A percentile compares a stretch with the other conserved stretches of the same genome.
These are phyloP conservation scores for Drosophila serrata DNA, from an alignment of 1,140 invertebrate species.

Conservation along the genomic window DNA sequence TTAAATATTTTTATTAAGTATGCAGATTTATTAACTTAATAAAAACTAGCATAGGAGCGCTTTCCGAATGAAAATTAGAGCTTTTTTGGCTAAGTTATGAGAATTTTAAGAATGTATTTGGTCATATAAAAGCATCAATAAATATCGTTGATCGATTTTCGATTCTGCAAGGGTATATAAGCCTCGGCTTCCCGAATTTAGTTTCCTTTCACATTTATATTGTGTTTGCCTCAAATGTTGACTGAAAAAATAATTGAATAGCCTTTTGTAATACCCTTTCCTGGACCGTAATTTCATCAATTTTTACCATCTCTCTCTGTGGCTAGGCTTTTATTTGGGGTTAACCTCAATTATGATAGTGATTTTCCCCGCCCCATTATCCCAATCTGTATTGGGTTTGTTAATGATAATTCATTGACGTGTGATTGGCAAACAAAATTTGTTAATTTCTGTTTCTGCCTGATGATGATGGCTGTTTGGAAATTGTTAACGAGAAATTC, in stretches of 20 bases:
- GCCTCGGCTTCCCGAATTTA: too few species aligned
- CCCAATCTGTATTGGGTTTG: constrained; percentile 11
- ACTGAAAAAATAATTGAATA: constrained; percentile 3
- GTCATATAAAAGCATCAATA: too few species aligned
- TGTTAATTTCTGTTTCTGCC: constrained; percentile 32
- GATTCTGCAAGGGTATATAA: too few species aligned
- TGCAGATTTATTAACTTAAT: too few species aligned
- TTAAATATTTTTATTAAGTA: too few species aligned
- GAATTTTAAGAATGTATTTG: too few species aligned
- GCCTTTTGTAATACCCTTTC: constrained; percentile 3
- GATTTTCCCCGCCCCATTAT: constrained; percentile 18
- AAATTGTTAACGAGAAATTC: constrained; percentile 44
- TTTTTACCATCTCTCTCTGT: not conserved
- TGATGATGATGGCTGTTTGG: constrained; percentile 21
- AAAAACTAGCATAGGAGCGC: too few species aligned
- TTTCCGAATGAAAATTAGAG: too few species aligned
- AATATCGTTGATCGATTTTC: too few species aligned
- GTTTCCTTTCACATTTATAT: too few species aligned
- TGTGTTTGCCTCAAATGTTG: not conserved
- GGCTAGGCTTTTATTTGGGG: constrained; percentile 7
- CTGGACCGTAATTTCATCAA: constrained; percentile 8
- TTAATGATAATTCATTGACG: constrained; percentile 56
- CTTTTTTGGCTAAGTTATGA: too few species aligned
- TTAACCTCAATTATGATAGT: constrained; percentile 48
- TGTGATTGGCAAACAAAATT: constrained; percentile 55